phyloP scores from a whole-genome alignment of 1,140 invertebrate species.

The Grapholita molesta region DNA sequence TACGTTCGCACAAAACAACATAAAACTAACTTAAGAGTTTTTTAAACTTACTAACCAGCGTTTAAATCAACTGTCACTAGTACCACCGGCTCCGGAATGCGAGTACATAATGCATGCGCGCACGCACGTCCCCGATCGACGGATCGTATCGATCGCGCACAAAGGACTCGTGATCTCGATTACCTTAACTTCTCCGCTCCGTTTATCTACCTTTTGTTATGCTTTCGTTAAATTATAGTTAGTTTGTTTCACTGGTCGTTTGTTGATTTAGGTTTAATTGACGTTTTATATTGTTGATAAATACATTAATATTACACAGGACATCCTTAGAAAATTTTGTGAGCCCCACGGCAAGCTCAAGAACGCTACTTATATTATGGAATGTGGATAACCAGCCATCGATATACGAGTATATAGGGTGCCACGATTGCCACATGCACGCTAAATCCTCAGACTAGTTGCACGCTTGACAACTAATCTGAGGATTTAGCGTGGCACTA shows the following conservation, averaged over 20 bases:
- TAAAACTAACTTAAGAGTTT: too few relatives aligned
- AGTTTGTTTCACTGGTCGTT: slow-evolving; percentile 11
- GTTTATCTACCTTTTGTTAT: slow-evolving; percentile 61
- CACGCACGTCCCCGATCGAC: slow-evolving; percentile 69
- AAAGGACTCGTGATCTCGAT: slow-evolving; percentile 73
- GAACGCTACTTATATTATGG: too few relatives aligned
- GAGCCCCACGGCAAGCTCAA: too few relatives aligned
- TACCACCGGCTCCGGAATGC: slow-evolving; percentile 42
- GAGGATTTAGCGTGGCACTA: too few relatives aligned
- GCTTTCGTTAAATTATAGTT: slow-evolving; percentile 23
- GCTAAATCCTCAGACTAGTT: too few relatives aligned
- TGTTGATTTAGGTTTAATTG: slow-evolving; percentile 45
- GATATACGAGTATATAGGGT: too few relatives aligned
- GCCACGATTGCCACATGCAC: too few relatives aligned
- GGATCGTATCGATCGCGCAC: slow-evolving; percentile 66
- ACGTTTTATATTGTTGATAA: slow-evolving; percentile 20
- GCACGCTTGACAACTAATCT: too few relatives aligned
- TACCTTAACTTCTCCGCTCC: slow-evolving; percentile 62
- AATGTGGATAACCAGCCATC: too few relatives aligned
- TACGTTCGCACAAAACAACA: too few relatives aligned
- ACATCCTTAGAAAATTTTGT: too few relatives aligned
- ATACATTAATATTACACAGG: too few relatives aligned
- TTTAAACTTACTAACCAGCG: not conserved
- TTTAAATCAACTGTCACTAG: not conserved
- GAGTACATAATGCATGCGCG: slow-evolving; percentile 67